A percentile compares a stretch with the other conserved stretches of the same genome.
Evolutionary conservation across 2,113 vertebrate genomes (phyloP).

Genomic region (Mionectes macconnelli): DNA sequence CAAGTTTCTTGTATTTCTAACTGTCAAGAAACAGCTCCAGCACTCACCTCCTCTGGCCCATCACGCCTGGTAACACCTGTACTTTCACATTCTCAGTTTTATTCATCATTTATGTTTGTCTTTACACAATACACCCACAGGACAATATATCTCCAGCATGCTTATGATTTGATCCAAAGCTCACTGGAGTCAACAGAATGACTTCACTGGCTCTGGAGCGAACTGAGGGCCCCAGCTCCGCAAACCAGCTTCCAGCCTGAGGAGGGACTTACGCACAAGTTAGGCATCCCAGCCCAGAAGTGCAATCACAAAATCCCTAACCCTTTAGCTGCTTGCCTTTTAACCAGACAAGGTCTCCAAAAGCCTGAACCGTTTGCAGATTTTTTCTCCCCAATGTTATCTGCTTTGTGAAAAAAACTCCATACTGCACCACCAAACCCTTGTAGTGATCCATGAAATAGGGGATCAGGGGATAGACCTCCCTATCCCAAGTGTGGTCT

Average conservation of each 20-base stretch:
- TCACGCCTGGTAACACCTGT: slow-evolving; percentile 38
- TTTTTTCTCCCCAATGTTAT: rapidly evolving
- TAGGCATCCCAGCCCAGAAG: slow-evolving; percentile 55
- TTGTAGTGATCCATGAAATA: not conserved
- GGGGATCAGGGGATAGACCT: not conserved
- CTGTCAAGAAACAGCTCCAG: not conserved
- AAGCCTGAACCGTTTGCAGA: not conserved
- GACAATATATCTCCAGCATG: slow-evolving; percentile 29
- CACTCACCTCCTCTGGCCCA: not conserved
- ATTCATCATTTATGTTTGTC: slow-evolving; percentile 28
- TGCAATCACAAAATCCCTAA: slow-evolving; percentile 28
- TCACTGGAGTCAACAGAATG: slow-evolving; percentile 42
- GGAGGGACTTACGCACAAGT: slow-evolving; percentile 45
- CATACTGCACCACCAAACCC: not conserved
- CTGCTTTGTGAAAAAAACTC: not conserved
- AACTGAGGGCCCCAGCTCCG: slow-evolving; percentile 1
- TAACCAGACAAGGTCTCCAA: not conserved
- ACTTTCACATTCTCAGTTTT: not conserved
- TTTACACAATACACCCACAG: slow-evolving; percentile 22
- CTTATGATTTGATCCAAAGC: slow-evolving; percentile 35
- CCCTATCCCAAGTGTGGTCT: not conserved
- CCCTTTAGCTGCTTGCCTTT: slow-evolving; percentile 18
- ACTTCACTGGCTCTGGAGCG: slow-evolving; percentile 43
- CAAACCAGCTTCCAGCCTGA: slow-evolving; percentile 40
- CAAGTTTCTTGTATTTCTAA: not conserved